Evolutionary conservation across 2,888 invertebrate species (phyloP).

Genomic region (Isotomurus palustris): DNA sequence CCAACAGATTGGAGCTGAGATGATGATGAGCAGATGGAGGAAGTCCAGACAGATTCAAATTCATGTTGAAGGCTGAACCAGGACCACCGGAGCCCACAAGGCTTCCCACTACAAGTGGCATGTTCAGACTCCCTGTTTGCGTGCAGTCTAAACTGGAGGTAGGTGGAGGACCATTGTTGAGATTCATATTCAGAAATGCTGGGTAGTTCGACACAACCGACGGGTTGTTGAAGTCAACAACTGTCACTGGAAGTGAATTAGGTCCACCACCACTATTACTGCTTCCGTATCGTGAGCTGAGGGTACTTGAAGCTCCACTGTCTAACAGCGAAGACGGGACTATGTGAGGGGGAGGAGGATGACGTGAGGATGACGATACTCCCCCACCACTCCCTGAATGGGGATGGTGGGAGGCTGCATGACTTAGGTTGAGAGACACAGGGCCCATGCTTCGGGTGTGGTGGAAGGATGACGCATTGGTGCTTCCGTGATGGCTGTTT

Average conservation of each 20-base stretch:
- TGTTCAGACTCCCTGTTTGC: slow-evolving; percentile 51
- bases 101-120: slow-evolving; percentile 48
- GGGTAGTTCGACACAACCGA: slow-evolving; percentile 52
- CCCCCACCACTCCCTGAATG: slow-evolving; percentile 22
- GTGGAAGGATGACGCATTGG: no score
- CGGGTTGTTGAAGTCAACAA: slow-evolving; percentile 52
- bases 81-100: slow-evolving; percentile 41
- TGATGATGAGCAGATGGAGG: slow-evolving; percentile 19
- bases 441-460: slow-evolving; percentile 44
- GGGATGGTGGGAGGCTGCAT: slow-evolving; percentile 44
- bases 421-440: slow-evolving; percentile 37
- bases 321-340: slow-evolving; percentile 38
- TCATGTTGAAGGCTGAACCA: slow-evolving; percentile 41
- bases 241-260: slow-evolving; percentile 50
- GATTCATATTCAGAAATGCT: slow-evolving; percentile 48
- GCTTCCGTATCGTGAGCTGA: slow-evolving; percentile 38
- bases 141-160: slow-evolving; percentile 49
- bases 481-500: slow-evolving; percentile 23
- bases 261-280: slow-evolving; percentile 37
- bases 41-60: slow-evolving; percentile 38
- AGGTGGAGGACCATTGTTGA: slow-evolving; percentile 45
- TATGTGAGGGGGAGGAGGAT: slow-evolving; percentile 40
- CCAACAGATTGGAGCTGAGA: slow-evolving; percentile 27
- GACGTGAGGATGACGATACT: slow-evolving; percentile 22
- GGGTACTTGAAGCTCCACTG: slow-evolving; percentile 35